Percentiles rank a stretch among this genome's conserved stretches.
These are phyloP conservation scores for Drosophila watanabei DNA, from an alignment of 1,140 invertebrate species.

Conservation along the genomic window DNA sequence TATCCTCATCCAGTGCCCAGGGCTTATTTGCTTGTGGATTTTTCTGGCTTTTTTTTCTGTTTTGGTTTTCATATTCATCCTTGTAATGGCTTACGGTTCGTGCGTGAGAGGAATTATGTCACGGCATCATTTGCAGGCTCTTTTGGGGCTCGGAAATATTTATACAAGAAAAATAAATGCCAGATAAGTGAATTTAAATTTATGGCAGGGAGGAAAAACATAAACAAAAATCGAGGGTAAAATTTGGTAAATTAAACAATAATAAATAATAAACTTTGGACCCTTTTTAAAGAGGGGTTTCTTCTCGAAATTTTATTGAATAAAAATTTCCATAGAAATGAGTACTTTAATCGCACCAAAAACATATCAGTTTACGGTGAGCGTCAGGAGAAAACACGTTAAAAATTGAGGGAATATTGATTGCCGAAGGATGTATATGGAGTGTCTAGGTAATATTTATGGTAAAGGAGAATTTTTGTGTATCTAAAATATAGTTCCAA, in stretches of 20 bases:
- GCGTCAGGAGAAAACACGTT: not conserved
- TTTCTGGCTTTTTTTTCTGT: conserved; percentile 10
- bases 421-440: too few species aligned
- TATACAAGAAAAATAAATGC: conserved; percentile 3
- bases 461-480: too few species aligned
- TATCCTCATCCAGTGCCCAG: conserved; percentile 39
- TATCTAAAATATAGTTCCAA: too few species aligned
- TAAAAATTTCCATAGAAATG: conserved; percentile 30
- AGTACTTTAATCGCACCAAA: conserved; percentile 9
- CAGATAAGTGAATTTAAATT: conserved; percentile 31
- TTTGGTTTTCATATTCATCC: conserved; percentile 46
- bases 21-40: conserved; percentile 41
- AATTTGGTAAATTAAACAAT: conserved; percentile 21
- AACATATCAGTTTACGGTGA: conserved; percentile 23
- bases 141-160: conserved; percentile 7
- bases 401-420: not conserved
- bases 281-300: not conserved
- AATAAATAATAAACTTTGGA: conserved; percentile 10
- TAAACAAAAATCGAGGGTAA: not conserved
- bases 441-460: too few species aligned
- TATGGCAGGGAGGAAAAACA: conserved; percentile 7
- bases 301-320: not conserved
- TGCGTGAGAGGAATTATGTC: conserved; percentile 52
- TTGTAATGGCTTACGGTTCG: conserved; percentile 32
- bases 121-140: conserved; percentile 26